Percentiles rank a stretch among this genome's conserved stretches.
These are phyloP conservation scores for Latrodectus geometricus DNA, from an alignment of 1,140 invertebrate genomes.

Conservation along the genomic window DNA sequence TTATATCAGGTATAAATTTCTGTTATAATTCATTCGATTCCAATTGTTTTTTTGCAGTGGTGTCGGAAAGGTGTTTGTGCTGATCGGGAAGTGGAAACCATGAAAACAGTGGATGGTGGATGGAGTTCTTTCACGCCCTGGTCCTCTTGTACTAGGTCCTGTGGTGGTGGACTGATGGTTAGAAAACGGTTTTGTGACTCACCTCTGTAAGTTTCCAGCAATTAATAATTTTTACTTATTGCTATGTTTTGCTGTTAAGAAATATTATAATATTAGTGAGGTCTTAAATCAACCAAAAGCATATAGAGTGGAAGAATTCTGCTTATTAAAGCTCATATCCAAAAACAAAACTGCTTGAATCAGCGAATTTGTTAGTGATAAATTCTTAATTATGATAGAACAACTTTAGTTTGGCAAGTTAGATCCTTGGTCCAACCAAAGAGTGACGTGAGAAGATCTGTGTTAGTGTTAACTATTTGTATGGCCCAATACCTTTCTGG, in stretches of 20 bases:
- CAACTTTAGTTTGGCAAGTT: no score
- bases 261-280: conserved; percentile 3
- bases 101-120: conserved; percentile 79
- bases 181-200: conserved; percentile 69
- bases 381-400: no score
- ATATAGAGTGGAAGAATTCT: not conserved
- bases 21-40: conserved; percentile 13
- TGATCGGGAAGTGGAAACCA: conserved; percentile 78
- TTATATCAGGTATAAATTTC: not conserved
- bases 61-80: conserved; percentile 86
- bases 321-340: not conserved
- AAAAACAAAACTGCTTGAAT: not conserved
- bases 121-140: conserved; percentile 87
- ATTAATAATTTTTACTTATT: not conserved
- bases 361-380: no score
- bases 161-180: conserved; percentile 81
- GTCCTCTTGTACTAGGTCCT: conserved; percentile 84
- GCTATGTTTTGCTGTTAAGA: not conserved
- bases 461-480: no score
- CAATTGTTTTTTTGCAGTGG: conserved; percentile 75
- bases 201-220: conserved; percentile 67
- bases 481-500: no score
- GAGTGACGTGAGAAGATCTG: no score
- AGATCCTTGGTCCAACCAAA: no score
- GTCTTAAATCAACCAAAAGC: not conserved